Percentiles rank a stretch among this genome's conserved stretches.
Conservation (phyloP, 1,140 invertebrate species). For the Drosophila kikkawai region DNA sequence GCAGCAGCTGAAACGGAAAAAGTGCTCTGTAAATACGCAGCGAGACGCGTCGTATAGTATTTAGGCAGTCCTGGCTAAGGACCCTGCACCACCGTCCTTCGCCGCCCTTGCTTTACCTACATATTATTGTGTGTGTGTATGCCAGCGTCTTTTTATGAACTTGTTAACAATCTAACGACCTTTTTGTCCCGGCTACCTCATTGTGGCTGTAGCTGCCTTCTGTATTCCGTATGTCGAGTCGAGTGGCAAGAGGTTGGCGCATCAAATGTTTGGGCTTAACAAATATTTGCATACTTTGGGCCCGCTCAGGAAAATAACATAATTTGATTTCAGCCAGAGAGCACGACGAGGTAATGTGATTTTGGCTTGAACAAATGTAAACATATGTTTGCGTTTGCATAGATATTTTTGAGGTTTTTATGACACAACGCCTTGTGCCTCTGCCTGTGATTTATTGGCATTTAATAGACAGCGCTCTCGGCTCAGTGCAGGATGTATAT, state of each 20-base stretch:
- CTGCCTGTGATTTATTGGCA: slow-evolving; percentile 24
- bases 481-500: slow-evolving; percentile 8
- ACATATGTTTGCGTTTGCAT: slow-evolving; percentile 36
- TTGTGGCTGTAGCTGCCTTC: slow-evolving; percentile 34
- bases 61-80: slow-evolving; percentile 56
- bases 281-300: slow-evolving; percentile 82
- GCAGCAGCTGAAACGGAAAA: slow-evolving; percentile 56
- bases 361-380: slow-evolving; percentile 56
- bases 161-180: slow-evolving; percentile 83
- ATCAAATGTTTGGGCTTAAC: slow-evolving; percentile 70
- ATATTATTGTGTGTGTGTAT: slow-evolving; percentile 48
- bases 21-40: slow-evolving; percentile 77
- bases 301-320: slow-evolving; percentile 77
- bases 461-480: slow-evolving; percentile 14
- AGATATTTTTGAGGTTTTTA: slow-evolving; percentile 16
- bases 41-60: slow-evolving; percentile 70
- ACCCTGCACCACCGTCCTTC: neutral
- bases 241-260: slow-evolving; percentile 46
- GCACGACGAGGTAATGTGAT: slow-evolving; percentile 57
- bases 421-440: neutral
- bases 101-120: neutral
- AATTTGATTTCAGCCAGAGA: slow-evolving; percentile 67
- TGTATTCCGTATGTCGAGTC: slow-evolving; percentile 32
- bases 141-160: slow-evolving; percentile 79
- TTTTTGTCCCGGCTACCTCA: slow-evolving; percentile 50